These are phyloP conservation scores for Hemibagrus guttatus DNA, from an alignment of 2,797 vertebrate species.

Conservation along the genomic window DNA sequence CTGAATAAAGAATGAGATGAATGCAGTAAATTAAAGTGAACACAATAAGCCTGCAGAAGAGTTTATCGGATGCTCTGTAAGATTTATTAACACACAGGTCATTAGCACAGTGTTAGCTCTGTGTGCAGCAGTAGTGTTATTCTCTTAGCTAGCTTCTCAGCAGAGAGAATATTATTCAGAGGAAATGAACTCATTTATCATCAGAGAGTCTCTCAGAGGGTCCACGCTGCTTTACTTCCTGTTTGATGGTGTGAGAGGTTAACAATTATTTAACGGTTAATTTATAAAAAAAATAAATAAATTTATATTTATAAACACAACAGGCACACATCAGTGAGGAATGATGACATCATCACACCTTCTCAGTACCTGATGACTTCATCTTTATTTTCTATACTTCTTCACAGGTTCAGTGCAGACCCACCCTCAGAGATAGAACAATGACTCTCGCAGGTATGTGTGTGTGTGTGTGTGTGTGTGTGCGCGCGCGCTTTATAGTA, in stretches of 20 bases:
- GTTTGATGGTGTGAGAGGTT: neutral
- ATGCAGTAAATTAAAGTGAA: neutral
- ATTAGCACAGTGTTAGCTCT: neutral
- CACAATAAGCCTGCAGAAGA: neutral
- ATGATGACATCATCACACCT: conserved; percentile 9
- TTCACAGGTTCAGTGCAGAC: conserved; percentile 41
- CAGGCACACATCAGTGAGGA: neutral
- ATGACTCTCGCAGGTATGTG: conserved; percentile 64
- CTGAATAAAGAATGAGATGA: neutral
- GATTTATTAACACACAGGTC: neutral
- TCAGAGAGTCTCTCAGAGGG: neutral
- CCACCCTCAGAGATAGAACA: conserved; percentile 16
- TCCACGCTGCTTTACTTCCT: neutral
- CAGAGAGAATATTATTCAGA: neutral
- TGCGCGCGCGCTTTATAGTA: neutral
- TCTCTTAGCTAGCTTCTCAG: too few relatives aligned
- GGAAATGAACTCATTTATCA: neutral
- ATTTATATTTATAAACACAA: neutral
- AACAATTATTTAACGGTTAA: neutral
- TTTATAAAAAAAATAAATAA: too few relatives aligned
- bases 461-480: neutral
- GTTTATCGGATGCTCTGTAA: neutral
- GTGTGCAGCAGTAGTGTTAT: too few relatives aligned
- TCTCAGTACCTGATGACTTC: conserved; percentile 31
- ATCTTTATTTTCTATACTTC: conserved; percentile 31